These are phyloP conservation scores for Capitulum mitella DNA, from an alignment of 2,888 invertebrate species.

Conservation along the genomic window DNA sequence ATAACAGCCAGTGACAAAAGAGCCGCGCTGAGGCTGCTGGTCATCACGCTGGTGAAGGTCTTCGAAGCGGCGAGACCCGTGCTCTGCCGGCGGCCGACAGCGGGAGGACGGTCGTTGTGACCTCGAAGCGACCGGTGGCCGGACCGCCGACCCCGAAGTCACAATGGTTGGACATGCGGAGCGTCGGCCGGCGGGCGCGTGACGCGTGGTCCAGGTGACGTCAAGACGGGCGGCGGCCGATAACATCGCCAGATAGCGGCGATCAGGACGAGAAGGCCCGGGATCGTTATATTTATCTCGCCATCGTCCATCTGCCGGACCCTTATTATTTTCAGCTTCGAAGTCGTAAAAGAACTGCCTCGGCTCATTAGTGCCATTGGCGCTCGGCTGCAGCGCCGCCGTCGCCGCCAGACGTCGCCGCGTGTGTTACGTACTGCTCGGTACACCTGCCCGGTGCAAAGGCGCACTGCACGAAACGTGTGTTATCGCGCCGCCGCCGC, in stretches of 20 bases:
- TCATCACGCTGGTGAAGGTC: too few relatives aligned
- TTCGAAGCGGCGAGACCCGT: too few relatives aligned
- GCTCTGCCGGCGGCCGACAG: background rate
- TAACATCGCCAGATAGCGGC: background rate
- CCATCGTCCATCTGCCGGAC: background rate
- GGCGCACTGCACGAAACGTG: background rate
- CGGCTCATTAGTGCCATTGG: background rate
- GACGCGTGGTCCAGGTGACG: background rate
- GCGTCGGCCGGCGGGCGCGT: background rate
- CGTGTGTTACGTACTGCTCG: background rate
- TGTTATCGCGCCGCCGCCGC: background rate
- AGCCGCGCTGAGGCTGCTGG: too few relatives aligned
- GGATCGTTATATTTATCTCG: slow-evolving; percentile 16
- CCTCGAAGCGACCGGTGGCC: background rate
- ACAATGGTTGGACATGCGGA: too few relatives aligned
- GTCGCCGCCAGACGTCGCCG: too few relatives aligned
- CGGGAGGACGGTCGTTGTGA: background rate
- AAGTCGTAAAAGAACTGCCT: background rate
- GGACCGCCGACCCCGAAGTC: background rate
- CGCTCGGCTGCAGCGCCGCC: background rate
- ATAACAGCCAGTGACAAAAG: too few relatives aligned
- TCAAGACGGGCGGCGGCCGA: background rate
- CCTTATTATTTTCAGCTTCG: slow-evolving; percentile 19
- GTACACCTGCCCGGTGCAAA: background rate
- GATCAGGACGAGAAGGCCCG: background rate